These are phyloP conservation scores for Bembecia ichneumoniformis DNA, from an alignment of 2,888 invertebrate genomes.

Conservation along the genomic window DNA sequence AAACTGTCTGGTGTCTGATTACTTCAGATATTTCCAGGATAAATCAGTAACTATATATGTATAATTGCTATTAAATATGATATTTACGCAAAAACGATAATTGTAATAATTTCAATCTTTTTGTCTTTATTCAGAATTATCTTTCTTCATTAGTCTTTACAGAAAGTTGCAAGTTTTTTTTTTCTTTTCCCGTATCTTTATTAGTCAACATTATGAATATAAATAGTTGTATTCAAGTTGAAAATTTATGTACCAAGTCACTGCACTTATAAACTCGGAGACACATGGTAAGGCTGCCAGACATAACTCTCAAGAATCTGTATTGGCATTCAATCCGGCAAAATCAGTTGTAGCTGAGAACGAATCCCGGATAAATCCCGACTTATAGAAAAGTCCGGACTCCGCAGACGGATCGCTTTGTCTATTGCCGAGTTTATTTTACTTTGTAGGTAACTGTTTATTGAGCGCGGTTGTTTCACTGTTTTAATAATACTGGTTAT, in stretches of 20 bases:
- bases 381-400: conserved; percentile 22
- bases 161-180: no score
- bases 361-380: conserved; percentile 36
- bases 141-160: no score
- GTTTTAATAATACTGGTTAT: no score
- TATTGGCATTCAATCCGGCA: conserved; percentile 8
- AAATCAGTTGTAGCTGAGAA: conserved; percentile 21
- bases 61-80: no score
- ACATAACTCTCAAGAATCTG: conserved; percentile 1
- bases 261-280: background rate
- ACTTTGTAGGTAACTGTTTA: background rate
- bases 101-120: no score
- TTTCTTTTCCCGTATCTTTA: no score
- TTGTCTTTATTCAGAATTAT: no score
- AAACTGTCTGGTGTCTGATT: conserved; percentile 47
- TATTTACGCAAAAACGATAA: no score
- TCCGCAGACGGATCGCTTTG: conserved; percentile 14
- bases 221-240: no score
- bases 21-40: conserved; percentile 36
- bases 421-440: background rate
- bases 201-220: no score
- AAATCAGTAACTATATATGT: background rate
- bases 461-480: no score
- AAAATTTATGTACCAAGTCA: no score
- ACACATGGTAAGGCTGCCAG: background rate